Percentiles rank a stretch among this genome's conserved stretches.
Evolutionary conservation across 1,140 invertebrate genomes (phyloP).

Genomic region (Holotrichia oblita): DNA sequence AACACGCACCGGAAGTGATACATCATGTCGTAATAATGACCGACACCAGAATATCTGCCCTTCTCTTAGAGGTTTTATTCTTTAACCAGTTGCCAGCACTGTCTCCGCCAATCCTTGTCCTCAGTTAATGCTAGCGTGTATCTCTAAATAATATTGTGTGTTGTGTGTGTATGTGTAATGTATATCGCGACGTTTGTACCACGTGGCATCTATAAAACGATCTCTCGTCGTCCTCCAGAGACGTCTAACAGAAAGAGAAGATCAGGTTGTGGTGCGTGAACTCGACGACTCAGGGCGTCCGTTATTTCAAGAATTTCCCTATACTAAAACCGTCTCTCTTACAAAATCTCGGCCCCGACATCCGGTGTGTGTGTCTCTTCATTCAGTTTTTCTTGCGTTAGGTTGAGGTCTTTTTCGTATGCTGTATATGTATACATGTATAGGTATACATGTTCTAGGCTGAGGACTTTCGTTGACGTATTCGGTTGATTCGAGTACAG

Average conservation of each 20-base stretch:
- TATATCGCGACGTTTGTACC: constrained; percentile 24
- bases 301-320: constrained; percentile 36
- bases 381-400: constrained; percentile 34
- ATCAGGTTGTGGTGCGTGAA: constrained; percentile 29
- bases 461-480: constrained; percentile 3
- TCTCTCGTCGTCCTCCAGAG: constrained; percentile 34
- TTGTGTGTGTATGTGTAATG: constrained; percentile 7
- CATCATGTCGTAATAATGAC: constrained; percentile 63
- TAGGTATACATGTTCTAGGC: too few species aligned
- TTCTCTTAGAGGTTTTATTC: constrained; percentile 49
- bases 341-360: constrained; percentile 20
- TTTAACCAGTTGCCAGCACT: constrained; percentile 45
- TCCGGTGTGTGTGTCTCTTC: constrained; percentile 5
- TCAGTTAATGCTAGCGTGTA: constrained; percentile 40
- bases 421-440: too few species aligned
- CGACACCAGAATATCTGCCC: constrained; percentile 58
- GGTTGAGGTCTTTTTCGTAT: constrained; percentile 22
- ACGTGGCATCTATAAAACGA: constrained; percentile 37
- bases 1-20: constrained; percentile 61
- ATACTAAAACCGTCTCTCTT: constrained; percentile 30
- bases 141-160: constrained; percentile 44
- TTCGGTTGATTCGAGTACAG: not conserved
- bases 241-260: constrained; percentile 28
- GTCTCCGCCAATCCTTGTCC: constrained; percentile 47
- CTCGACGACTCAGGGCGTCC: not conserved